phyloP scores from a whole-genome alignment of 1,140 invertebrate genomes.

The Philotrypesis tridentata region DNA sequence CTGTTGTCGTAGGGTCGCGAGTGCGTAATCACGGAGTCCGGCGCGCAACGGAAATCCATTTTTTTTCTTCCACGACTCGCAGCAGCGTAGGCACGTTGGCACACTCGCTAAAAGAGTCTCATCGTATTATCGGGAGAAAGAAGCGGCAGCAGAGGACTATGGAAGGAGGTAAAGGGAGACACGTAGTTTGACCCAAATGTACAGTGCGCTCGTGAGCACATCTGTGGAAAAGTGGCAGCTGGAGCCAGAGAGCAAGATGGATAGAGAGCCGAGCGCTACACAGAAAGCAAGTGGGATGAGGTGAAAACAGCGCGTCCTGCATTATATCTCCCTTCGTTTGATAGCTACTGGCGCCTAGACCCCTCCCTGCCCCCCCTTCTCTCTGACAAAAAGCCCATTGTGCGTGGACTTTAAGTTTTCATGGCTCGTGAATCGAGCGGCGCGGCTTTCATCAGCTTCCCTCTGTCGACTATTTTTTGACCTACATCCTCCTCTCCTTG shows the following conservation, averaged over 20 bases:
- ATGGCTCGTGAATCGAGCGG: constrained; percentile 25
- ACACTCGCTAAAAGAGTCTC: neutral
- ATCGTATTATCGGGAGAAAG: constrained; percentile 27
- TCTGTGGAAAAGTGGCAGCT: constrained; percentile 38
- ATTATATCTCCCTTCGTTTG: constrained; percentile 44
- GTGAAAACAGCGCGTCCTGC: constrained; percentile 15
- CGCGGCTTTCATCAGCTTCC: neutral
- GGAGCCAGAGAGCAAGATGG: neutral
- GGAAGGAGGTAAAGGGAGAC: no score
- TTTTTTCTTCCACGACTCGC: neutral
- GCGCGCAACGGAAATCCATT: neutral
- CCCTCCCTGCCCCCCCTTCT: constrained; percentile 24
- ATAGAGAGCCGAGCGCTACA: neutral
- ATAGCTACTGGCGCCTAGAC: neutral
- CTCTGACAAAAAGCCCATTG: constrained; percentile 60
- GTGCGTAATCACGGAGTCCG: no score
- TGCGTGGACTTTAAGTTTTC: constrained; percentile 61
- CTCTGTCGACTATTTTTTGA: neutral
- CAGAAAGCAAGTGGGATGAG: neutral
- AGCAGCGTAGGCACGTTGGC: neutral
- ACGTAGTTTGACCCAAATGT: constrained; percentile 54
- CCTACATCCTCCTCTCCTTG: neutral
- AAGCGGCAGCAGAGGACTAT: no score
- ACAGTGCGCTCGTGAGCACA: constrained; percentile 41
- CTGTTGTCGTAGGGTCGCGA: no score